Conservation (phyloP, 2,113 vertebrate genomes). For the Archilochus colubris region DNA sequence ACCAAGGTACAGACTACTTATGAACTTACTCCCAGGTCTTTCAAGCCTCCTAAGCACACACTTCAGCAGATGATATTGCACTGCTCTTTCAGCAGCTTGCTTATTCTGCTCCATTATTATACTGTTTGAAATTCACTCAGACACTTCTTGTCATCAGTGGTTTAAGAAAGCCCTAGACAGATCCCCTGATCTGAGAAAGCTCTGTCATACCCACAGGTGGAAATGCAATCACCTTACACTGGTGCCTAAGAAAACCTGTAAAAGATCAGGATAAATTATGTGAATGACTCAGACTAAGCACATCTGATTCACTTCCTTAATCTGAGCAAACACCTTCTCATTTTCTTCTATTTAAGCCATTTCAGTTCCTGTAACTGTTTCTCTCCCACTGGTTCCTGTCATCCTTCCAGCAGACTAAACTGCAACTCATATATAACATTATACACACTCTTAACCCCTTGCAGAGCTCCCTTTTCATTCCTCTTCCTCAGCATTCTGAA, state of each 20-base stretch:
- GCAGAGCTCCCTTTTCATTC: not conserved
- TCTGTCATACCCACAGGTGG: not conserved
- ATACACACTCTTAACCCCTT: not conserved
- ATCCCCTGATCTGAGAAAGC: not conserved
- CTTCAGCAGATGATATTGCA: not conserved
- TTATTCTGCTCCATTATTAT: not conserved
- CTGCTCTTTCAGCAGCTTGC: not conserved
- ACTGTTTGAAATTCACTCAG: not conserved
- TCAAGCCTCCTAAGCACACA: not conserved
- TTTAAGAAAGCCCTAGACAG: not conserved
- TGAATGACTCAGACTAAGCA: not conserved
- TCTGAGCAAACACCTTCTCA: slow-evolving; percentile 37
- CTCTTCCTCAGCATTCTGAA: not conserved
- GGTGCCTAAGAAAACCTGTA: not conserved
- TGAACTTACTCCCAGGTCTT: not conserved
- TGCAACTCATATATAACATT: not conserved
- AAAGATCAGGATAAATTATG: not conserved
- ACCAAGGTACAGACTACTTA: not conserved
- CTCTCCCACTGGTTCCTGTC: slow-evolving; percentile 50
- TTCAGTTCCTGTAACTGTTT: slow-evolving; percentile 33
- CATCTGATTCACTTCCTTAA: slow-evolving; percentile 29
- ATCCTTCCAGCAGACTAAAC: slow-evolving; percentile 24
- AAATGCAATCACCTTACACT: not conserved
- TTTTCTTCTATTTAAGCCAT: slow-evolving; percentile 49
- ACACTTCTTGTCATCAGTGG: not conserved